Conservation (phyloP, 2,113 vertebrate species). For the Erythrocercus mccallii region DNA sequence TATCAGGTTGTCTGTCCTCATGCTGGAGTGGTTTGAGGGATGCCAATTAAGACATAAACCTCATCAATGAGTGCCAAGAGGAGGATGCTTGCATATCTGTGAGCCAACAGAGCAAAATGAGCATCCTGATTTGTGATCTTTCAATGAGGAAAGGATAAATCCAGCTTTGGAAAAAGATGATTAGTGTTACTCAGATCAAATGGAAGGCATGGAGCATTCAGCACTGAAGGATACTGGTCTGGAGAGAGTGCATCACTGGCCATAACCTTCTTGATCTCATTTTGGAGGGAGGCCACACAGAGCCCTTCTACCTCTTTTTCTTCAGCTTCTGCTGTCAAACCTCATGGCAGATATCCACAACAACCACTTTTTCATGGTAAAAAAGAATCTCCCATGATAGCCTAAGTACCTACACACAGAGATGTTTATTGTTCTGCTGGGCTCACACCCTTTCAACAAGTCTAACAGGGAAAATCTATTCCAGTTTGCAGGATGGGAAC, state of each 20-base stretch:
- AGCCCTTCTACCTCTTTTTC: neutral
- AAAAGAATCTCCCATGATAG: neutral
- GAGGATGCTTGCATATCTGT: neutral
- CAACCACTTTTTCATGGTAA: neutral
- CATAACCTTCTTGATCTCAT: neutral
- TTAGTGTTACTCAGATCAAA: neutral
- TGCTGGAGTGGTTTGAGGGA: neutral
- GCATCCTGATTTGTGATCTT: neutral
- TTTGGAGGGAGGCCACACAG: rapidly evolving
- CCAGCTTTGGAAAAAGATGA: neutral
- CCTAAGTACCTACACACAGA: neutral
- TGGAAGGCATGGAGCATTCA: neutral
- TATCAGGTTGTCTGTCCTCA: neutral
- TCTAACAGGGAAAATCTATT: neutral
- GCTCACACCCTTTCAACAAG: neutral
- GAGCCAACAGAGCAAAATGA: neutral
- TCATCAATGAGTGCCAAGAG: neutral
- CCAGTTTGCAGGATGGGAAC: neutral
- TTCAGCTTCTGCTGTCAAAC: neutral
- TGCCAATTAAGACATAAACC: slow-evolving; percentile 5
- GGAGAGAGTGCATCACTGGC: neutral
- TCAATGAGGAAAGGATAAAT: neutral
- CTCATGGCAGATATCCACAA: neutral
- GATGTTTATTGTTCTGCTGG: neutral
- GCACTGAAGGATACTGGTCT: neutral